phyloP scores from a whole-genome alignment of 2,888 invertebrate genomes.

The Lepidochrysops patricia region DNA sequence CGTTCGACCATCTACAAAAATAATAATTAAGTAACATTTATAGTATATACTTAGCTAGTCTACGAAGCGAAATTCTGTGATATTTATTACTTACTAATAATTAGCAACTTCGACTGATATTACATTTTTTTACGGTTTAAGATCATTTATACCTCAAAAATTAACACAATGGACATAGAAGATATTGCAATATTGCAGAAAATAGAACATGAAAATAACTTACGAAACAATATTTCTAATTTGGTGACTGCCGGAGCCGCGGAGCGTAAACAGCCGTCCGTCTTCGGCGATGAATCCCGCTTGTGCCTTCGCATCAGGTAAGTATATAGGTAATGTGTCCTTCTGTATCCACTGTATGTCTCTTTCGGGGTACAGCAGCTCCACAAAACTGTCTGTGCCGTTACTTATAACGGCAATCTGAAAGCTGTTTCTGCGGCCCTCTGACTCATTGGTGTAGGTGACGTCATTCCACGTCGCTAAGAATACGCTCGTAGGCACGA shows the following conservation, averaged over 20 bases:
- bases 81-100: background rate
- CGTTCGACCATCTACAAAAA: slow-evolving; percentile 84
- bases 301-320: slow-evolving; percentile 93
- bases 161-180: too few species aligned
- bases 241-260: slow-evolving; percentile 94
- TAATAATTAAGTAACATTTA: too few species aligned
- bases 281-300: slow-evolving; percentile 92
- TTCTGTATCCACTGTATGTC: slow-evolving; percentile 95
- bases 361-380: slow-evolving; percentile 89
- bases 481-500: slow-evolving; percentile 85
- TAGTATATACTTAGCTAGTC: too few species aligned
- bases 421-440: slow-evolving; percentile 89
- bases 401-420: slow-evolving; percentile 81
- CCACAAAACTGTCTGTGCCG: slow-evolving; percentile 86
- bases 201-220: slow-evolving; percentile 28
- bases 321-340: slow-evolving; percentile 80
- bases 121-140: too few species aligned
- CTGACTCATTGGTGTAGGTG: slow-evolving; percentile 80
- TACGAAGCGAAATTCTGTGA: slow-evolving; percentile 27
- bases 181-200: background rate
- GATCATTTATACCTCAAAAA: too few species aligned
- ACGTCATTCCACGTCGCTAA: slow-evolving; percentile 94
- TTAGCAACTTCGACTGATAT: too few species aligned
- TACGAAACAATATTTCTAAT: slow-evolving; percentile 86
- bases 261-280: slow-evolving; percentile 82